Conservation (phyloP, 2,113 vertebrate species). For the Trachemys scripta region DNA sequence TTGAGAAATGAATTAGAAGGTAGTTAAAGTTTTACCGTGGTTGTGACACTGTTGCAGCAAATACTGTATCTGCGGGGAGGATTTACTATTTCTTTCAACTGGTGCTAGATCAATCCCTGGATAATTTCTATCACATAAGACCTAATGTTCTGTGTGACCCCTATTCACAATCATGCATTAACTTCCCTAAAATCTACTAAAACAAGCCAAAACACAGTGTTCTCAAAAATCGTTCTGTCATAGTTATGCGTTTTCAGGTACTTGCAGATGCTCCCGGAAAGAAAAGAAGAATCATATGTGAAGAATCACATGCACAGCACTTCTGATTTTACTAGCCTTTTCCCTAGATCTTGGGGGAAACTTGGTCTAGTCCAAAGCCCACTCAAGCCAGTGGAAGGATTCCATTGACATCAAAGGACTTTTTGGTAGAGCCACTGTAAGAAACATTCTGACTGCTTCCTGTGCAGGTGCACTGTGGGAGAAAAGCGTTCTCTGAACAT, state of each 20-base stretch:
- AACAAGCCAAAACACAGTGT: background rate
- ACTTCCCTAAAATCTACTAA: background rate
- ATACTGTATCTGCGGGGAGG: too few relatives aligned
- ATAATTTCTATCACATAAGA: too few relatives aligned
- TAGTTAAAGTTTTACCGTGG: background rate
- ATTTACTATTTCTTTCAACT: too few relatives aligned
- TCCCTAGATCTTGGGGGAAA: background rate
- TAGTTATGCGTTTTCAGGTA: background rate
- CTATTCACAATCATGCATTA: background rate
- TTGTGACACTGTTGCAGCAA: too few relatives aligned
- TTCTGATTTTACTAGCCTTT: background rate
- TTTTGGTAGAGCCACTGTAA: background rate
- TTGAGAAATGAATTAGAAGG: background rate
- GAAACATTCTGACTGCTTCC: background rate
- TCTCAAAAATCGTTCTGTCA: background rate
- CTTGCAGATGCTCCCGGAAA: background rate
- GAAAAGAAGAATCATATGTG: background rate
- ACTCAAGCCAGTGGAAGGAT: background rate
- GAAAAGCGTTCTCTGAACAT: too few relatives aligned
- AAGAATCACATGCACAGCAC: rapidly evolving
- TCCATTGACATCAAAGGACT: background rate
- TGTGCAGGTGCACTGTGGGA: rapidly evolving
- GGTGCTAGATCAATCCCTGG: too few relatives aligned
- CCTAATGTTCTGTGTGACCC: background rate
- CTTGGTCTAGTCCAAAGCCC: background rate